A percentile compares a stretch with the other conserved stretches of the same genome.
phyloP scores from a whole-genome alignment of 2,797 vertebrate genomes.

The Pseudochaenichthys georgianus region DNA sequence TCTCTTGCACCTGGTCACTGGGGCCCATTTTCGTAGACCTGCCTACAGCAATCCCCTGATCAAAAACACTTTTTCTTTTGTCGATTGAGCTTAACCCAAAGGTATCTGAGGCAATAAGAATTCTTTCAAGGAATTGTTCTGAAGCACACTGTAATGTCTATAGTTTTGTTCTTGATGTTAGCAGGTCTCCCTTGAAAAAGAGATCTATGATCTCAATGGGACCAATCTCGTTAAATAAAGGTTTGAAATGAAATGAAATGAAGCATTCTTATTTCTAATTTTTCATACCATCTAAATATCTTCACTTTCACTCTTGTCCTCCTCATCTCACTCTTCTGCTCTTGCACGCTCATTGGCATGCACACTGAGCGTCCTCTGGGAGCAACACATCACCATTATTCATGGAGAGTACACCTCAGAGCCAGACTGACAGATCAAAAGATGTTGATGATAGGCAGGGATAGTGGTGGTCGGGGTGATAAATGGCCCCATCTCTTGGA shows the following conservation, averaged over 20 bases:
- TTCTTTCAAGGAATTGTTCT: slow-evolving; percentile 16
- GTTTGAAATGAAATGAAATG: too few species aligned
- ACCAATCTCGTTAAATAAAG: too few species aligned
- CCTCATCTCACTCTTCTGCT: slow-evolving; percentile 41
- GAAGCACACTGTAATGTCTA: slow-evolving; percentile 5
- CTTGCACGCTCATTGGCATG: slow-evolving; percentile 67
- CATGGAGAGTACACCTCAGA: slow-evolving; percentile 71
- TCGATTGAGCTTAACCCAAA: slow-evolving; percentile 9
- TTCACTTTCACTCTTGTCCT: slow-evolving; percentile 47
- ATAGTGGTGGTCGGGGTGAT: slow-evolving; percentile 55
- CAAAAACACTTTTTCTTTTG: background rate
- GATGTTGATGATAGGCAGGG: slow-evolving; percentile 72
- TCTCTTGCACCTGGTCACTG: slow-evolving; percentile 11
- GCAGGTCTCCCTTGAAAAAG: too few species aligned
- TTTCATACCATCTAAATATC: slow-evolving; percentile 38
- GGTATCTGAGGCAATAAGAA: slow-evolving; percentile 20
- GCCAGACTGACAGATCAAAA: slow-evolving; percentile 77
- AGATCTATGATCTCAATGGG: too few species aligned
- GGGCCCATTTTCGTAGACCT: background rate
- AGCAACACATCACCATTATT: slow-evolving; percentile 78
- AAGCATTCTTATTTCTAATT: slow-evolving; percentile 1
- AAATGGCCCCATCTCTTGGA: slow-evolving; percentile 64
- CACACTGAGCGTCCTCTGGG: slow-evolving; percentile 63
- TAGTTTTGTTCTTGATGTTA: slow-evolving; percentile 2
- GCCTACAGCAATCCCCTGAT: background rate